Percentiles rank a stretch among this genome's conserved stretches.
phyloP scores from a whole-genome alignment of 2,113 vertebrate species.

The Serilophus lunatus region DNA sequence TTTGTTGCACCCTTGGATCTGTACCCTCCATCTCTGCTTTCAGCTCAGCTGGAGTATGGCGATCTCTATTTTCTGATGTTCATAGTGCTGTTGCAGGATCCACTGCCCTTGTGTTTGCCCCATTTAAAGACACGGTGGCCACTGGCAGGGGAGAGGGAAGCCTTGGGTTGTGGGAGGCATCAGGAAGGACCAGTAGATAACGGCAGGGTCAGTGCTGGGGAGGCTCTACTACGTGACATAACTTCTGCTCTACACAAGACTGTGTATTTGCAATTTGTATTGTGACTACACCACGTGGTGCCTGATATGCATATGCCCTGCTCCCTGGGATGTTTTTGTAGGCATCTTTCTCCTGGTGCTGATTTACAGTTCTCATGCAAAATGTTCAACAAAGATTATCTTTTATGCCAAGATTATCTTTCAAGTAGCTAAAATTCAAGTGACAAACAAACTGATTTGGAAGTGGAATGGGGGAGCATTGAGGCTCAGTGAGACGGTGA shows the following conservation, averaged over 20 bases:
- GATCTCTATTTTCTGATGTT: background rate
- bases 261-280: accelerated
- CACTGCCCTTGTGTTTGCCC: background rate
- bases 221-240: accelerated
- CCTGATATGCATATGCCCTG: accelerated
- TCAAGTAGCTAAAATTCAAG: constrained; percentile 1
- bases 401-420: constrained; percentile 24
- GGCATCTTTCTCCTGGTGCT: background rate
- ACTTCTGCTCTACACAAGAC: background rate
- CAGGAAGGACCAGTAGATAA: accelerated
- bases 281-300: accelerated
- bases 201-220: accelerated
- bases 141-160: accelerated
- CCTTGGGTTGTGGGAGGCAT: background rate
- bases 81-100: background rate
- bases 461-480: background rate
- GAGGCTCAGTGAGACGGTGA: background rate
- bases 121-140: accelerated
- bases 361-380: background rate
- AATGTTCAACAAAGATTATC: background rate
- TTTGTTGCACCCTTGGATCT: background rate
- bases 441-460: constrained; percentile 19
- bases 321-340: background rate
- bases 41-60: background rate
- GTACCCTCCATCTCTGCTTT: background rate